Evolutionary conservation across 2,888 invertebrate genomes (phyloP).

Genomic region (Pseudanteris insignis): DNA sequence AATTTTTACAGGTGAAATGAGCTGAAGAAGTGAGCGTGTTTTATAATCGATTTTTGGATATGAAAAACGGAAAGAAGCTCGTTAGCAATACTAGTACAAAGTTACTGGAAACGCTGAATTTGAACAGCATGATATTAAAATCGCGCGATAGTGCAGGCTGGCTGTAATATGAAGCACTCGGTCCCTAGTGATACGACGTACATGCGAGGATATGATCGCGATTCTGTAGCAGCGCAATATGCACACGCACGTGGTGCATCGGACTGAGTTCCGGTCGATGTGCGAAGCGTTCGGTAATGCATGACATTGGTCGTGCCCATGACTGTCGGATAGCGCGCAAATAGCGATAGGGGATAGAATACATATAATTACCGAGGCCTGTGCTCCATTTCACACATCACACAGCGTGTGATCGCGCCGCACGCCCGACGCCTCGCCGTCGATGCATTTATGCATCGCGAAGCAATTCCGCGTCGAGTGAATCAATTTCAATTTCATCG

Average conservation of each 20-base stretch:
- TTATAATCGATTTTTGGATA: slow-evolving; percentile 16
- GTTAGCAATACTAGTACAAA: slow-evolving; percentile 17
- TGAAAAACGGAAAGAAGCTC: slow-evolving; percentile 17
- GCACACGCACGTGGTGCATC: slow-evolving; percentile 61
- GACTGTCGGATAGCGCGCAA: slow-evolving; percentile 44
- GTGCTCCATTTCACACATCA: slow-evolving; percentile 64
- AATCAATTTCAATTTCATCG: slow-evolving; percentile 51
- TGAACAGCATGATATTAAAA: slow-evolving; percentile 41
- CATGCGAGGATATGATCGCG: slow-evolving; percentile 36
- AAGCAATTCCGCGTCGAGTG: slow-evolving; percentile 48
- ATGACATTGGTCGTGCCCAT: slow-evolving; percentile 51
- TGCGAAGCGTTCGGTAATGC: slow-evolving; percentile 50
- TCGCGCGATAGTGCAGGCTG: slow-evolving; percentile 27
- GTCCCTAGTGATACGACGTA: slow-evolving; percentile 20
- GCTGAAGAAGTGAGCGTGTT: too few species aligned
- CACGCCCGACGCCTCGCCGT: slow-evolving; percentile 59
- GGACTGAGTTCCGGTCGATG: slow-evolving; percentile 50
- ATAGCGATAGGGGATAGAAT: slow-evolving; percentile 57
- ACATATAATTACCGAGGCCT: slow-evolving; percentile 62
- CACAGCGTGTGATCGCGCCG: slow-evolving; percentile 61
- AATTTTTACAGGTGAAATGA: too few species aligned
- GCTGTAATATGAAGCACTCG: slow-evolving; percentile 40
- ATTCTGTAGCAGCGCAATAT: slow-evolving; percentile 51
- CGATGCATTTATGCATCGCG: slow-evolving; percentile 47
- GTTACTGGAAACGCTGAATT: slow-evolving; percentile 25